Percentiles rank a stretch among this genome's conserved stretches.
Evolutionary conservation across 2,113 vertebrate species (phyloP).

Genomic region (Zosterops japonicus): DNA sequence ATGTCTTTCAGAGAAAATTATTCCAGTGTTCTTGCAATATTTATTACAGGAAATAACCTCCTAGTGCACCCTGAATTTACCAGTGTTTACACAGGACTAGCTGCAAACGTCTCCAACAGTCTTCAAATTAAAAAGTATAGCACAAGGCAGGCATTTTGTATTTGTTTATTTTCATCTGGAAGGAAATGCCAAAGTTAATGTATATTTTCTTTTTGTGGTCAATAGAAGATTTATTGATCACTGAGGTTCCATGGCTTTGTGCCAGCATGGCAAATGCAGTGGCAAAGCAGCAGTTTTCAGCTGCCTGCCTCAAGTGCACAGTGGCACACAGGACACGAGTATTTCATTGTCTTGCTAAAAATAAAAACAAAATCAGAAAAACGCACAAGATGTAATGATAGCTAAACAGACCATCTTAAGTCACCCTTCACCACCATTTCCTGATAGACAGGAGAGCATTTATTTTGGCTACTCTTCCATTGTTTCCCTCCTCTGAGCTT

Average conservation of each 20-base stretch:
- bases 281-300: neutral
- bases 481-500: neutral
- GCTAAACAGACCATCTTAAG: neutral
- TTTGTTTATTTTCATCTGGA: slow-evolving; percentile 47
- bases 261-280: neutral
- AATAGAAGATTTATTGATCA: slow-evolving; percentile 37
- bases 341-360: neutral
- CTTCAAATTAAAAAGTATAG: slow-evolving; percentile 20
- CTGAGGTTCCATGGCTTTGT: neutral
- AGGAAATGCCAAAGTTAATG: slow-evolving; percentile 16
- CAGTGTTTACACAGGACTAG: slow-evolving; percentile 22
- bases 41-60: slow-evolving; percentile 67
- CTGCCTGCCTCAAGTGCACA: neutral
- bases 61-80: slow-evolving; percentile 14
- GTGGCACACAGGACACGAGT: neutral
- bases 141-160: slow-evolving; percentile 11
- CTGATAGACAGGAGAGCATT: neutral
- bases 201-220: neutral
- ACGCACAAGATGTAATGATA: neutral
- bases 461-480: neutral
- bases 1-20: slow-evolving; percentile 45
- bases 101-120: slow-evolving; percentile 22
- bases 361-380: slow-evolving; percentile 2
- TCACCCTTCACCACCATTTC: neutral
- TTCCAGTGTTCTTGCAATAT: slow-evolving; percentile 26